phyloP scores from a whole-genome alignment of 2,888 invertebrate genomes.

The Cyclophora punctaria region DNA sequence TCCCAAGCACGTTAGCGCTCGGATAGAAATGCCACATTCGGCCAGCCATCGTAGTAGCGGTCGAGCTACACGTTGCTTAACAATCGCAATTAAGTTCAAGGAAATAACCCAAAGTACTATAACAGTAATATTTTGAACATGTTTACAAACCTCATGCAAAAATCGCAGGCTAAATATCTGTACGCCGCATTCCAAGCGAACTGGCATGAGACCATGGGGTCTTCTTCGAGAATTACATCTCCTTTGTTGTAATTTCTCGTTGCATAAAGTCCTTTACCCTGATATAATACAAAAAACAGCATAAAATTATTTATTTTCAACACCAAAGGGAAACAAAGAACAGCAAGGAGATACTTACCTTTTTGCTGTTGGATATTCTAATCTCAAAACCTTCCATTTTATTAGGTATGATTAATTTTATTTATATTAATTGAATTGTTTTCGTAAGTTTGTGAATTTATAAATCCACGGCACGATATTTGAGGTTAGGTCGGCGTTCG shows the following conservation, averaged over 20 bases:
- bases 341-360: slow-evolving; percentile 46
- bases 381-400: slow-evolving; percentile 61
- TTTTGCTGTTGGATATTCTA: slow-evolving; percentile 51
- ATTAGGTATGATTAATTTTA: slow-evolving; percentile 18
- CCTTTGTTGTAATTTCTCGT: slow-evolving; percentile 79
- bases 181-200: slow-evolving; percentile 95
- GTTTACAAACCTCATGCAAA: slow-evolving; percentile 83
- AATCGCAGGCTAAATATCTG: slow-evolving; percentile 91
- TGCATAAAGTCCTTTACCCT: slow-evolving; percentile 92
- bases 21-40: no score
- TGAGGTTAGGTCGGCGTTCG: no score
- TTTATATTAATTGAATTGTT: neutral
- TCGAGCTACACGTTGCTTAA: no score
- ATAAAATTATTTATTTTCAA: no score
- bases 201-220: slow-evolving; percentile 91
- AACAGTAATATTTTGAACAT: neutral
- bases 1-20: no score
- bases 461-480: no score
- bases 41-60: no score
- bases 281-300: slow-evolving; percentile 9
- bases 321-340: neutral
- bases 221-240: slow-evolving; percentile 90
- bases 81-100: no score
- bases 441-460: no score
- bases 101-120: neutral